Base-by-base conservation (phyloP, 2,888 invertebrate genomes). In the Lasius fuliginosus region DNA sequence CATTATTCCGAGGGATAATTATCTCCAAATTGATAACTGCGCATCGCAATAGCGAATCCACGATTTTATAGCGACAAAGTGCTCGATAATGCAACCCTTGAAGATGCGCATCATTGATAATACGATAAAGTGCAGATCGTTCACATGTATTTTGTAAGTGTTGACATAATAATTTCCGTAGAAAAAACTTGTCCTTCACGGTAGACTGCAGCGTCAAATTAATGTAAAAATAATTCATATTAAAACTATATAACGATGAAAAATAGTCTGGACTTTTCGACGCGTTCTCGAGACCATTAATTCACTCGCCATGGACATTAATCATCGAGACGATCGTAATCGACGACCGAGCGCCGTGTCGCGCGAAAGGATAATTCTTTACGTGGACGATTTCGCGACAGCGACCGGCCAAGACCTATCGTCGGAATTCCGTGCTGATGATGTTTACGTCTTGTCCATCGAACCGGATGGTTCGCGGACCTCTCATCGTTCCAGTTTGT, bases 311-410 rank as follows among this genome's bases (percentile, higher is more conserved):
- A 81, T 81, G 79, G 60, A 81, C 27, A 60, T 81, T 60, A 62
- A 81, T 74, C 71, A 74, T 11, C 65, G 12, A 40, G 74, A 67
- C n/a, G 79, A 85, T 18, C 58, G 40, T 15, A 77, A 56, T 65
- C 84, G 89, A 68, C 85, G 86, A n/a, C 82, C 89, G 5, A 91
- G 91, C 23, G 86, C 83, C 6, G 90, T 91, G 4, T 90, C 91
- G 15, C 91, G 92, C 56, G 94, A 94, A 49, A 90, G 91, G 65
- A 91, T 91, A 36, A 92, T 94, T 33, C 93, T 93, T 85, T 93
- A 93, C 88, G 90, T 92, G 83, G 93, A 94, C 58, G 92, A 93
- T 60, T 60, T 89, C 79, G 82, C 91, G 33, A 65, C 85, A 33
- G 89, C 90, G 0, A 82, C 62, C 8, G 82, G 86, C 18, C 88